These are phyloP conservation scores for Proisotoma minuta DNA, from an alignment of 2,888 invertebrate species.

Conservation along the genomic window DNA sequence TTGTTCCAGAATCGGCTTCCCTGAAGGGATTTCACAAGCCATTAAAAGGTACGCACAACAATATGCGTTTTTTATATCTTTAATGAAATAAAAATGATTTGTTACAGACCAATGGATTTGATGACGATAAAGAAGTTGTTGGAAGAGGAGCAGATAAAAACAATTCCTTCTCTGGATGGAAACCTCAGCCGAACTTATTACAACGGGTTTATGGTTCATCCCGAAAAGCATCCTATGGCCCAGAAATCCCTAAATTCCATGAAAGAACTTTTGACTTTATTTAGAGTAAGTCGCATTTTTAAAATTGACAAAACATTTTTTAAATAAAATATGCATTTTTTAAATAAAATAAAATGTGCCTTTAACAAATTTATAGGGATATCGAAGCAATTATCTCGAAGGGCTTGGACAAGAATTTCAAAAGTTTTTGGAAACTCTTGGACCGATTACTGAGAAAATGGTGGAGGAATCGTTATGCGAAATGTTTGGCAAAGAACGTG, in stretches of 20 bases:
- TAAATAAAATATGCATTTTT: background rate
- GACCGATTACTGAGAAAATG: too few relatives aligned
- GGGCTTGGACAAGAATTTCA: background rate
- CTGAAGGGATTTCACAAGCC: background rate
- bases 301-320: background rate
- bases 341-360: background rate
- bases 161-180: background rate
- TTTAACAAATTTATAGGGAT: background rate
- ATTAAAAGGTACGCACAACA: background rate
- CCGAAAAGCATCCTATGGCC: background rate
- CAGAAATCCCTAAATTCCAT: background rate
- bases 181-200: background rate
- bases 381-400: background rate
- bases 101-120: slow-evolving; percentile 3
- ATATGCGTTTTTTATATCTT: background rate
- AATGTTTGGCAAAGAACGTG: too few relatives aligned
- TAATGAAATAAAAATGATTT: background rate
- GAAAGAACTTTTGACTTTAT: background rate
- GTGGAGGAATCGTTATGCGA: too few relatives aligned
- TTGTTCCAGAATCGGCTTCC: background rate
- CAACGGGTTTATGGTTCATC: background rate
- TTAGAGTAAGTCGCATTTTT: background rate
- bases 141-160: background rate
- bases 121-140: background rate
- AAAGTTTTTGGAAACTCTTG: background rate